phyloP scores from a whole-genome alignment of 2,888 invertebrate genomes.

The Caenorhabditis wallacei region DNA sequence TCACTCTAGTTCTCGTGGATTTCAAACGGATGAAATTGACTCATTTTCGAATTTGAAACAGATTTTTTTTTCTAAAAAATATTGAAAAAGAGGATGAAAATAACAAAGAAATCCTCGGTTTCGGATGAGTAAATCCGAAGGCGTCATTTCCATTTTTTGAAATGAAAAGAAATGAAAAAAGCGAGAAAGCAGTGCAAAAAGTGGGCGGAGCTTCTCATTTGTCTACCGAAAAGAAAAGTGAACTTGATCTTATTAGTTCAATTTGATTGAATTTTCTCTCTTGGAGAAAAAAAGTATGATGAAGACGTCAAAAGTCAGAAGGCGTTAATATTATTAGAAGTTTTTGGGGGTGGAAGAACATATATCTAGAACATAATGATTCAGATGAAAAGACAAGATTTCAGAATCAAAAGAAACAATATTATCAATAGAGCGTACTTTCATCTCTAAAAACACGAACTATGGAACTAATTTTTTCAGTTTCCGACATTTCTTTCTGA shows the following conservation, averaged over 20 bases:
- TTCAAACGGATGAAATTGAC: slow-evolving; percentile 13
- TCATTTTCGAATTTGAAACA: too few species aligned
- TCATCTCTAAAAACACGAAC: too few species aligned
- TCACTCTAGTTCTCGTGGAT: not conserved
- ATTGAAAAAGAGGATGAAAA: not conserved
- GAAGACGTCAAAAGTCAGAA: slow-evolving; percentile 6
- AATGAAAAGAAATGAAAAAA: slow-evolving; percentile 11
- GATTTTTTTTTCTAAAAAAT: not conserved
- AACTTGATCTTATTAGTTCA: slow-evolving; percentile 44
- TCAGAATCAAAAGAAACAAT: too few species aligned
- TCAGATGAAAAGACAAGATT: too few species aligned
- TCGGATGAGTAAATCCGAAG: slow-evolving; percentile 22
- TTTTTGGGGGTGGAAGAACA: not conserved
- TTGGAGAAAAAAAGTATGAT: not conserved
- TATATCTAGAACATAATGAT: too few species aligned
- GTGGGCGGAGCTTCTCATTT: slow-evolving; percentile 5
- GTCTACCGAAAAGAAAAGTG: slow-evolving; percentile 7
- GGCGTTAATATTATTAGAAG: too few species aligned
- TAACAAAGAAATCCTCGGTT: slow-evolving; percentile 16
- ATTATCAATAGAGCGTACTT: too few species aligned
- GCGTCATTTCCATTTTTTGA: not conserved
- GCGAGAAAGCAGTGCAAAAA: slow-evolving; percentile 21
- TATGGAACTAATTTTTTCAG: too few species aligned
- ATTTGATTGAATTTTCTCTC: not conserved
- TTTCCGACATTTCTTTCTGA: not conserved